Base-by-base conservation (phyloP, 2,888 invertebrate genomes). In the Platycnemis pennipes region DNA sequence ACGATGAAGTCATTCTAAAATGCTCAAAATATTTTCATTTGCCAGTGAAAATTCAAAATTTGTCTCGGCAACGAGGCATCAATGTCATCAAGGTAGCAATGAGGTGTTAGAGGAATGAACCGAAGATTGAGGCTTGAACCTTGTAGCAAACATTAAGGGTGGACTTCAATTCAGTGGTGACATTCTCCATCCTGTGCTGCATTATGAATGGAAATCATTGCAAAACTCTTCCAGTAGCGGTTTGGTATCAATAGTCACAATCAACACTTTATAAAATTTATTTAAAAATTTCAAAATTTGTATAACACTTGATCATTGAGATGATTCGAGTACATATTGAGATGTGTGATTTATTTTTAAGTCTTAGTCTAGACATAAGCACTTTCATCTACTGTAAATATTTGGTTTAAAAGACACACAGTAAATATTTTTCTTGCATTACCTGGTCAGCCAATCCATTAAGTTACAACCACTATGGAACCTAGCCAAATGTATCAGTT, bases 231-330 rank as follows among this genome's bases (percentile, higher is more conserved):
- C 26, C 2, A n/a, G n/a, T 26, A 13, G 77, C 13, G 37, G 77
- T 77, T 63, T 16, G 19, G 19, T 77, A 16, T 77, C 1, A 77
- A 77, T 37, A 11, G 37, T 26, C 37, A 77, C 16, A 77, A 37
- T 91, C 63, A 91, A 91, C 91, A 91, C 63, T 91, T 91, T 91
- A 63, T 91, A 91, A 91, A 91, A 91, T 91, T 91, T 91, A 91
- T 91, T 91, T 44, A 42, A 69, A 91, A 91, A 91, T 44, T 69
- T 94, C 63, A 94, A 94, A 94, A 94, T 94, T 86, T 94, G 86
- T 94, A 94, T 94, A 94, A 77, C 77, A 94, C 88, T 94, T 85
- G 88, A 94, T 94, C 94, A 91, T 63, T 42, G 91, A 69, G 63
- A 91, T 44, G 91, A 63, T 44, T 69, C 44, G 44, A 91, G 63